Percentiles rank a stretch among this genome's conserved stretches.
phyloP scores from a whole-genome alignment of 2,888 invertebrate genomes.

The Cataglyphis livida region DNA sequence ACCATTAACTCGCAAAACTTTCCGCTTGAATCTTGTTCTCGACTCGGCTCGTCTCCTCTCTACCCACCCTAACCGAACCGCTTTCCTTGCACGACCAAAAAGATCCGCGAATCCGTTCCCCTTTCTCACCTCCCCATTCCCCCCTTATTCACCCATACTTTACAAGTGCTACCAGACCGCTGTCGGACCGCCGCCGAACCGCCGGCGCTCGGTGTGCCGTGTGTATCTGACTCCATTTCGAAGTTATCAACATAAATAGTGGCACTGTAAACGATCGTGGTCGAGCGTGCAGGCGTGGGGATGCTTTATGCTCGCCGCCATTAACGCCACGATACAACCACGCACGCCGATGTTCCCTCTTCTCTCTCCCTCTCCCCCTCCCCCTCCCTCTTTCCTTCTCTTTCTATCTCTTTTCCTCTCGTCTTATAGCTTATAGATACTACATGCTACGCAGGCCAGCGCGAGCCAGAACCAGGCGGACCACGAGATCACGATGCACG shows the following conservation, averaged over 20 bases:
- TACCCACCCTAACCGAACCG: conserved; percentile 40
- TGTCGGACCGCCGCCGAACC: conserved; percentile 73
- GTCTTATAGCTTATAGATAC: neutral
- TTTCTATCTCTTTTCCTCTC: neutral
- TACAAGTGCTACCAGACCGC: conserved; percentile 77
- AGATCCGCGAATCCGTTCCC: conserved; percentile 70
- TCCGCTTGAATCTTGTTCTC: conserved; percentile 85
- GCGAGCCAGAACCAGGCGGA: conserved; percentile 31
- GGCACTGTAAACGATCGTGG: conserved; percentile 76
- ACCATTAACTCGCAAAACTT: conserved; percentile 85
- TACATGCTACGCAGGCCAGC: conserved; percentile 24
- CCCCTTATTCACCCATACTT: conserved; percentile 71
- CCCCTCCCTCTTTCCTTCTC: neutral
- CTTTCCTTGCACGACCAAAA: conserved; percentile 78
- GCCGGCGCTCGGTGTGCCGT: conserved; percentile 71
- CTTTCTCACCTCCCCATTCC: too few relatives aligned
- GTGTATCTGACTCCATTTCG: conserved; percentile 81
- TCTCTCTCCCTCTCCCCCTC: neutral
- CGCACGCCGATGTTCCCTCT: conserved; percentile 43
- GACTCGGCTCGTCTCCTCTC: conserved; percentile 76
- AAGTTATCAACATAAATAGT: conserved; percentile 82
- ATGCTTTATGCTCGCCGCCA: conserved; percentile 71
- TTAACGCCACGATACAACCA: conserved; percentile 70
- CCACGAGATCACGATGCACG: conserved; percentile 42
- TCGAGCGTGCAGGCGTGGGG: conserved; percentile 64